phyloP scores from a whole-genome alignment of 2,888 invertebrate genomes.

The Ischnura elegans region DNA sequence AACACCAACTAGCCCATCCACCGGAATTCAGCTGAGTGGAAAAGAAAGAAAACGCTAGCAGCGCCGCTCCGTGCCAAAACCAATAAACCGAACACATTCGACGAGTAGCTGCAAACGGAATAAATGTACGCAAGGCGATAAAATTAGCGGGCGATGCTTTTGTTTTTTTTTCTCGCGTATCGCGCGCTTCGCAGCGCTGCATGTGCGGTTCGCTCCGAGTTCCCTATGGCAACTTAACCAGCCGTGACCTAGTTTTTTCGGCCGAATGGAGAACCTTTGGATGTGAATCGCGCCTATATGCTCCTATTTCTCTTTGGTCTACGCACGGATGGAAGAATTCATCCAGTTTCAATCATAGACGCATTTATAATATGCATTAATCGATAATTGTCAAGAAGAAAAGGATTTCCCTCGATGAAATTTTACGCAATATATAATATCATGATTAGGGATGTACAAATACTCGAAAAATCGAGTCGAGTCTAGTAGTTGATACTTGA shows the following conservation, averaged over 20 bases:
- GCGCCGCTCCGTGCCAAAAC: constrained; percentile 12
- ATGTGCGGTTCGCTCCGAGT: background rate
- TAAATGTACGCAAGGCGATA: constrained; percentile 43
- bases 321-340: background rate
- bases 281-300: background rate
- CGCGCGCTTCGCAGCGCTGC: background rate
- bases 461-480: too few species aligned
- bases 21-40: background rate
- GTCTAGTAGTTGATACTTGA: too few species aligned
- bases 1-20: background rate
- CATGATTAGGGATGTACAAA: too few species aligned
- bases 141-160: constrained; percentile 46
- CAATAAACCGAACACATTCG: constrained; percentile 46
- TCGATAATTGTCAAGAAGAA: too few species aligned
- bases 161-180: constrained; percentile 17
- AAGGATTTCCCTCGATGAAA: too few species aligned
- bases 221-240: background rate
- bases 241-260: background rate
- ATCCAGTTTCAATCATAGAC: background rate
- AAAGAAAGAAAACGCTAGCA: background rate
- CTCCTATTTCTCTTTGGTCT: background rate
- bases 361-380: background rate
- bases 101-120: constrained; percentile 35
- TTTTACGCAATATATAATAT: too few species aligned
- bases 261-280: background rate